phyloP scores from a whole-genome alignment of 2,888 invertebrate species.

The Gryllus longicercus region DNA sequence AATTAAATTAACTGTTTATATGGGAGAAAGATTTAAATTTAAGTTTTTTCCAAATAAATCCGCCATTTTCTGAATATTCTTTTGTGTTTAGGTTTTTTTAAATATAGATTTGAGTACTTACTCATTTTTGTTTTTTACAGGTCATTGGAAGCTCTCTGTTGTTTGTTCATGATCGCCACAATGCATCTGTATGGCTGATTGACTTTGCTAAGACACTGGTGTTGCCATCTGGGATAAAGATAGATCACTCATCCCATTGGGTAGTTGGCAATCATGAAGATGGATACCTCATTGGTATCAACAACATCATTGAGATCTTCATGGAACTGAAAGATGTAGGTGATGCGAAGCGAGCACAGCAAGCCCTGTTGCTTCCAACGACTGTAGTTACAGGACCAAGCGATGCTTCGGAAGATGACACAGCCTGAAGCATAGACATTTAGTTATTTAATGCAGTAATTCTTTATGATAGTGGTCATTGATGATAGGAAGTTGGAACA shows the following conservation, averaged over 20 bases:
- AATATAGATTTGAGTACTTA: too few species aligned
- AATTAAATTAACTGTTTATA: too few species aligned
- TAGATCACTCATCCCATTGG: slow-evolving; percentile 82
- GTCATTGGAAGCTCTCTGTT: slow-evolving; percentile 91
- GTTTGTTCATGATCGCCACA: slow-evolving; percentile 86
- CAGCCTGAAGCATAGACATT: neutral
- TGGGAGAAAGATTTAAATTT: too few species aligned
- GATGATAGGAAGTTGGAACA: too few species aligned
- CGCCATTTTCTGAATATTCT: too few species aligned
- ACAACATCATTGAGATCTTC: slow-evolving; percentile 85
- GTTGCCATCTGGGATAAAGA: slow-evolving; percentile 67
- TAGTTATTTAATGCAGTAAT: neutral
- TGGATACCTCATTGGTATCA: slow-evolving; percentile 88
- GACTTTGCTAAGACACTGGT: slow-evolving; percentile 94
- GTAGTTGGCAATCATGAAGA: slow-evolving; percentile 92
- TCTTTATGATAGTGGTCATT: neutral
- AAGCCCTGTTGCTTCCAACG: slow-evolving; percentile 25
- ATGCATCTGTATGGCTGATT: slow-evolving; percentile 93
- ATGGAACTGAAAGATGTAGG: slow-evolving; percentile 52
- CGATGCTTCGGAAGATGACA: slow-evolving; percentile 33
- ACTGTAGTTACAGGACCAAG: slow-evolving; percentile 36
- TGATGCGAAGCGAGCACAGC: neutral
- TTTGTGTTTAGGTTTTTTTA: too few species aligned
- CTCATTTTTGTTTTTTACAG: slow-evolving; percentile 45
- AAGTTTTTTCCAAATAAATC: too few species aligned